Evolutionary conservation across 1,140 invertebrate genomes (phyloP).

Genomic region (Meloidogyne hapla): DNA sequence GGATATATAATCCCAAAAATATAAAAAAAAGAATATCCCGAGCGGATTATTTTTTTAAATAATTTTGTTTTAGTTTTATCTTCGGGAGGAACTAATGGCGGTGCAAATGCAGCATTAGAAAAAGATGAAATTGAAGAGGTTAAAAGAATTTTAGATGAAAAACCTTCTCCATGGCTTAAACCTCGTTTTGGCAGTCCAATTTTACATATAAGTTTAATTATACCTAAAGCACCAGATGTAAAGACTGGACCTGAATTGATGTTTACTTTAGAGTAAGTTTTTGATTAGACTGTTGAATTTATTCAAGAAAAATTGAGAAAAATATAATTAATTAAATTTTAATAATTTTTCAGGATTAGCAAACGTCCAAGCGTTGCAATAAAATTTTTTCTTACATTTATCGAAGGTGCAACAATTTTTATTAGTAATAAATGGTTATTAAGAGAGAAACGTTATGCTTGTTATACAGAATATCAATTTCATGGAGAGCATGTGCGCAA

Average conservation of each 20-base stretch:
- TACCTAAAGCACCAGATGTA: constrained; percentile 1
- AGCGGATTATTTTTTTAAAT: too few species aligned
- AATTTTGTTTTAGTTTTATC: neutral
- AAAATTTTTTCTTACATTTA: neutral
- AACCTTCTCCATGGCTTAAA: neutral
- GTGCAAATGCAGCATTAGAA: neutral
- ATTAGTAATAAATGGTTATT: constrained; percentile 3
- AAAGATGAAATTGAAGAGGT: neutral
- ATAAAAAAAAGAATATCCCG: too few species aligned
- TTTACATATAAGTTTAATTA: neutral
- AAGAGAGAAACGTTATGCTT: neutral
- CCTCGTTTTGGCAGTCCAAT: neutral
- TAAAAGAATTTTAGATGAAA: neutral
- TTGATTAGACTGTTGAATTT: too few species aligned
- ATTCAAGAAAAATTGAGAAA: too few species aligned
- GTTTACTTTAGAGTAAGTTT: neutral
- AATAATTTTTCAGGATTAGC: neutral
- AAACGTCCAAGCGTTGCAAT: neutral
- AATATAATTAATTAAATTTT: neutral
- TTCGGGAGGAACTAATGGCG: neutral
- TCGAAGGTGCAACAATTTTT: neutral
- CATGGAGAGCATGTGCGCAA: neutral
- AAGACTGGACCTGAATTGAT: neutral
- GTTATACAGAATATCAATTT: neutral
- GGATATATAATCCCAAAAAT: neutral